A percentile compares a stretch with the other conserved stretches of the same genome.
These are phyloP conservation scores for Drosophila malerkotliana DNA, from an alignment of 1,140 invertebrate genomes.

Conservation along the genomic window DNA sequence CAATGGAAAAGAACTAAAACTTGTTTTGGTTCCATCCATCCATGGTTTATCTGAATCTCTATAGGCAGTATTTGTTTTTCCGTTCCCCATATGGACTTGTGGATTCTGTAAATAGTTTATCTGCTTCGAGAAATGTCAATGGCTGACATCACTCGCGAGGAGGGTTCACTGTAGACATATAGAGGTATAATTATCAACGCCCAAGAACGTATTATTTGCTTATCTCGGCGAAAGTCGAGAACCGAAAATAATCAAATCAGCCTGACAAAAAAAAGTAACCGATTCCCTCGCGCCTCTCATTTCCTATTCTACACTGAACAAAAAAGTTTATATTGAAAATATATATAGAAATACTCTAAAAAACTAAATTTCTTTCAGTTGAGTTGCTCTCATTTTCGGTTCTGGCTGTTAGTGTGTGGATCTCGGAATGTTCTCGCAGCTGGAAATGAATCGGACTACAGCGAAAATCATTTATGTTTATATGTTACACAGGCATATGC, in stretches of 20 bases:
- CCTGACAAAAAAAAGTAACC: slow-evolving; percentile 29
- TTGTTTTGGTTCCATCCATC: background rate
- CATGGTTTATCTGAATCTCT: background rate
- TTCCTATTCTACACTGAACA: slow-evolving; percentile 8
- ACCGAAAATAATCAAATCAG: slow-evolving; percentile 56
- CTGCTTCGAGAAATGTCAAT: background rate
- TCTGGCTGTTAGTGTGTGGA: background rate
- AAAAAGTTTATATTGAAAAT: background rate
- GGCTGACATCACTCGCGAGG: slow-evolving; percentile 8
- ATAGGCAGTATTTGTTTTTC: background rate
- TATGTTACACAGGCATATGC: slow-evolving; percentile 59
- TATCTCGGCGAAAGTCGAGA: slow-evolving; percentile 66
- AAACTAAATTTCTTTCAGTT: slow-evolving; percentile 1
- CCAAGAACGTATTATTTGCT: slow-evolving; percentile 44
- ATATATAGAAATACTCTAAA: background rate
- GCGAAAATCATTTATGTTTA: slow-evolving; percentile 75
- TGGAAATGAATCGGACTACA: slow-evolving; percentile 74
- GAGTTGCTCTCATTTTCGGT: slow-evolving; percentile 9
- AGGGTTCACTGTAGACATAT: slow-evolving; percentile 26
- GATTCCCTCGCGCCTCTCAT: slow-evolving; percentile 8
- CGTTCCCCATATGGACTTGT: background rate
- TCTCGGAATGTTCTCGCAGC: slow-evolving; percentile 76
- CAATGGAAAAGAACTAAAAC: slow-evolving; percentile 10
- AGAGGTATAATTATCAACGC: slow-evolving; percentile 23
- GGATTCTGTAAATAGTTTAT: slow-evolving; percentile 15